Percentiles rank a stretch among this genome's conserved stretches.
Evolutionary conservation across 2,797 vertebrate genomes (phyloP).

Genomic region (Phalloptychus januarius): DNA sequence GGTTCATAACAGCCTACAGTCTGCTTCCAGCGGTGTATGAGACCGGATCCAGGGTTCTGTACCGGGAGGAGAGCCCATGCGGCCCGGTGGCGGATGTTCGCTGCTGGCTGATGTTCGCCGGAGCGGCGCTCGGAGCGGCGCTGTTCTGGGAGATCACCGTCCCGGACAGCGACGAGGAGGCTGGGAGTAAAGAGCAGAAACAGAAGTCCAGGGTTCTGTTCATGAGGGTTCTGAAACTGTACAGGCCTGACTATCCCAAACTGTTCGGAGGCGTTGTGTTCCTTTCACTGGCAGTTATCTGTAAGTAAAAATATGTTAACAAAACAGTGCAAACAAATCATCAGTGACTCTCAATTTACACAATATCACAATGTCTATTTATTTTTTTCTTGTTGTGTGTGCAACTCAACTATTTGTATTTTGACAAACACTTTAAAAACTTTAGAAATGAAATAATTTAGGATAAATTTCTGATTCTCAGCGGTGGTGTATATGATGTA

Average conservation of each 20-base stretch:
- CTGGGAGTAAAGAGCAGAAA: slow-evolving; percentile 30
- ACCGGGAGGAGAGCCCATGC: slow-evolving; percentile 28
- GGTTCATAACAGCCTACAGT: slow-evolving; percentile 56
- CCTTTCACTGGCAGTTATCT: slow-evolving; percentile 76
- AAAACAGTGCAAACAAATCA: no score
- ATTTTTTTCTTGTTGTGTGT: no score
- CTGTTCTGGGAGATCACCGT: slow-evolving; percentile 76
- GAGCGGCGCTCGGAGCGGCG: slow-evolving; percentile 62
- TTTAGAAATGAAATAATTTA: no score
- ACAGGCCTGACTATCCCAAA: slow-evolving; percentile 61
- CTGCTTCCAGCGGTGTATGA: slow-evolving; percentile 68
- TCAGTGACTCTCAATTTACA: no score
- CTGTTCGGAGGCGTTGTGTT: slow-evolving; percentile 74
- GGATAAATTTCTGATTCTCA: no score
- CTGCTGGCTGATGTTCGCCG: slow-evolving; percentile 70
- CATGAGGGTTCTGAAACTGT: slow-evolving; percentile 74
- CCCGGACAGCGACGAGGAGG: slow-evolving; percentile 45
- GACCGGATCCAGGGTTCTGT: slow-evolving; percentile 51
- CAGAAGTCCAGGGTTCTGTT: slow-evolving; percentile 69
- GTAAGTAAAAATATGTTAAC: no score
- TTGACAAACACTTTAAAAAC: no score
- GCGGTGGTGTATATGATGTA: neutral
- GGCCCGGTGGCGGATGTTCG: slow-evolving; percentile 23
- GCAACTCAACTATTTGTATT: no score
- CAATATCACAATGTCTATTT: no score